Base-by-base conservation (phyloP, 2,113 vertebrate genomes). In the Trematocara macrostoma region DNA sequence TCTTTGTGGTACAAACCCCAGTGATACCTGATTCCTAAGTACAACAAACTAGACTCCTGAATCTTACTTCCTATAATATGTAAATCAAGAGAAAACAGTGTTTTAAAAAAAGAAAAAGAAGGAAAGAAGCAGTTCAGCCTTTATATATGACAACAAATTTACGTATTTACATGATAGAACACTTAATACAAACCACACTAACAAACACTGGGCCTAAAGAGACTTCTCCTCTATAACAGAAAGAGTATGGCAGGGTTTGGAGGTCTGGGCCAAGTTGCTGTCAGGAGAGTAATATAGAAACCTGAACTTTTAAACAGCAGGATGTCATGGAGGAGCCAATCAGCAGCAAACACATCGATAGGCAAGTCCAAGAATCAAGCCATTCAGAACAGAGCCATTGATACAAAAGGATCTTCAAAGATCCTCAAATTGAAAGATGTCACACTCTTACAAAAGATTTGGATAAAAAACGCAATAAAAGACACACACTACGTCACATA, bases 81-180 rank as follows among this genome's bases (percentile, higher is more conserved):
- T 8, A 40, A 67, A 40, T 20, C 18, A 40, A 40, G 61, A 67
- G 11, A 67, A 67, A 61, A 61, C 57, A n/a, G 9, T 61, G 31
- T 16, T 59, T 57, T 0, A 0, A 18, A 18, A 6, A 9, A 64
- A 11, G 0, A 31, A 34, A 2, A 59, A 34, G 15, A 31, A 31
- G 14, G 3, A 59, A 59, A n/a, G 59, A 40, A 38, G 18, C 11
- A 12, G 61, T 40, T 40, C 3, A 67, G 34, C 34, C 18, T 20
- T 40, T 67, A 34, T 61, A 61, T 34, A 61, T 2, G 18, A 67
- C 20, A 1, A 40, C 3, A 20, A 20, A 40, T 67, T 0, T 40
- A 40, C 20, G 11, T 67, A 20, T 67, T 40, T 20, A 67, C 61
- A 5, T 0, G 35, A 67, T 40, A 67, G 10, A 40, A 38, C 61